These are phyloP conservation scores for Poecile montanus DNA, from an alignment of 2,797 vertebrate genomes.

Conservation along the genomic window DNA sequence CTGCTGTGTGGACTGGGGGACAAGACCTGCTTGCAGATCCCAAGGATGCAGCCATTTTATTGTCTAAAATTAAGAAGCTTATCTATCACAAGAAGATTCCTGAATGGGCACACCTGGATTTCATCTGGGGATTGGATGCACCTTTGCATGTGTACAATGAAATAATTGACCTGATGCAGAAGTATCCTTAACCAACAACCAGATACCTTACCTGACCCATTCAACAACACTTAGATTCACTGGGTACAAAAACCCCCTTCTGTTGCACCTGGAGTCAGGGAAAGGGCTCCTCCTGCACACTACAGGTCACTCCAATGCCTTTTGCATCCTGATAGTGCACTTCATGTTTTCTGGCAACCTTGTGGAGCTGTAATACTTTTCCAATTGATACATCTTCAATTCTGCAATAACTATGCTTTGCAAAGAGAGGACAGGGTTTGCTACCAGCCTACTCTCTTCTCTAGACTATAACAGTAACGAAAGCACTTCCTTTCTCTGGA, in stretches of 20 bases:
- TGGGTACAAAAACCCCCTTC: not conserved
- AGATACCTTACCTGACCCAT: not conserved
- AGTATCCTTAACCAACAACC: not conserved
- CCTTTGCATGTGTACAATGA: constrained; percentile 80
- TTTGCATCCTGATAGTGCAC: not conserved
- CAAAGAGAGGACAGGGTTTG: not conserved
- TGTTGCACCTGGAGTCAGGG: not conserved
- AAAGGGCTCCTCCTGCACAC: not conserved
- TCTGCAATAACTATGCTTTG: not conserved
- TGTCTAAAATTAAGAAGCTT: constrained; percentile 83
- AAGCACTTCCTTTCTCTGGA: not conserved
- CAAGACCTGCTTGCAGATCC: constrained; percentile 85
- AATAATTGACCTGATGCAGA: constrained; percentile 83
- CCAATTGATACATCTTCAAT: not conserved
- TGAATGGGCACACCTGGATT: constrained; percentile 92
- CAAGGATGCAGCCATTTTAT: constrained; percentile 78
- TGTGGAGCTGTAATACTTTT: not conserved
- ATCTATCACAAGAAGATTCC: constrained; percentile 83
- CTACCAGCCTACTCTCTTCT: not conserved
- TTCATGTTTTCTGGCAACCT: not conserved
- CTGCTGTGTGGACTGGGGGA: constrained; percentile 85
- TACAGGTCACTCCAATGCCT: not conserved
- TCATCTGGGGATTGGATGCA: constrained; percentile 90
- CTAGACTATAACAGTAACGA: not conserved
- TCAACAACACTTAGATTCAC: not conserved